phyloP scores from a whole-genome alignment of 2,888 invertebrate species.

The Drosophila neonasuta region DNA sequence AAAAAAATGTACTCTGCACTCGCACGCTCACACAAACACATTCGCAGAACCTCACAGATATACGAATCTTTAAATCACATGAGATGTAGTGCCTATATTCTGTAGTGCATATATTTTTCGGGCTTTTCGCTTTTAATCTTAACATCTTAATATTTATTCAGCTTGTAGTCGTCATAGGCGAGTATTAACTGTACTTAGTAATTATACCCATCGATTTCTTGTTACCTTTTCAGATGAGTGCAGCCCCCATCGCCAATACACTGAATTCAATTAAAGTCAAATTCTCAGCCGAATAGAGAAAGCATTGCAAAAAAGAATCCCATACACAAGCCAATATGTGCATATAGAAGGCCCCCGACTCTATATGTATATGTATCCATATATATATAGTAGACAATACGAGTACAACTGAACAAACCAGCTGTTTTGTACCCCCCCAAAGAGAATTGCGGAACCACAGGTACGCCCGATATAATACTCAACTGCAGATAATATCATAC shows the following conservation, averaged over 20 bases:
- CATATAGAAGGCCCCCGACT: slow-evolving; percentile 40
- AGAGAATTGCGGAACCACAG: slow-evolving; percentile 80
- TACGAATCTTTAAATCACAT: slow-evolving; percentile 23
- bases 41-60: slow-evolving; percentile 3
- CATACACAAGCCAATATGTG: slow-evolving; percentile 36
- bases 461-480: slow-evolving; percentile 48
- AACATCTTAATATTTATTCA: slow-evolving; percentile 9
- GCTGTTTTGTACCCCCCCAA: slow-evolving; percentile 59
- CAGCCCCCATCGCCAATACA: slow-evolving; percentile 33
- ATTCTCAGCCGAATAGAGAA: slow-evolving; percentile 27
- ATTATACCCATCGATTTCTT: slow-evolving; percentile 40
- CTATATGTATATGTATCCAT: slow-evolving; percentile 25
- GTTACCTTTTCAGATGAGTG: slow-evolving; percentile 58
- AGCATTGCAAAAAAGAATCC: slow-evolving; percentile 20
- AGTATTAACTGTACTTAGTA: slow-evolving; percentile 25
- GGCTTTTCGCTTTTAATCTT: slow-evolving; percentile 16
- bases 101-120: slow-evolving; percentile 9
- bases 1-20: slow-evolving; percentile 24
- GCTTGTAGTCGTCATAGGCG: slow-evolving; percentile 14
- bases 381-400: slow-evolving; percentile 52
- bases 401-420: slow-evolving; percentile 56
- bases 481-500: slow-evolving; percentile 1
- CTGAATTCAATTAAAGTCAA: slow-evolving; percentile 30
- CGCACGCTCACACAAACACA: slow-evolving; percentile 20
- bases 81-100: slow-evolving; percentile 12